These are phyloP conservation scores for Sparus aurata DNA, from an alignment of 2,797 vertebrate genomes.

Conservation along the genomic window DNA sequence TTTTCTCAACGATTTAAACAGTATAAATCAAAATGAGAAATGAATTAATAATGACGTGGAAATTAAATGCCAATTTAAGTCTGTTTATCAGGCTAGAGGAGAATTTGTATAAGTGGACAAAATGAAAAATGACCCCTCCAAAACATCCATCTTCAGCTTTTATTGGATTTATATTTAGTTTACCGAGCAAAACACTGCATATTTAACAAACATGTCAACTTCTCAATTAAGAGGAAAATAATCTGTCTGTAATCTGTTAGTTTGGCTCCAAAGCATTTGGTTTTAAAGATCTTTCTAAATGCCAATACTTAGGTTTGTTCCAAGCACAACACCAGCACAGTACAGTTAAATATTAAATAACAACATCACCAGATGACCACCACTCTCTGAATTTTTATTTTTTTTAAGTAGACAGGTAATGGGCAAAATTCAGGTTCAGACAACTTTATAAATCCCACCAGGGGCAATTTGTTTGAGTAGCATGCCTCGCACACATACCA, in stretches of 20 bases:
- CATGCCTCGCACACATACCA: too few relatives aligned
- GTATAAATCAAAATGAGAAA: background rate
- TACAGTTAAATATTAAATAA: background rate
- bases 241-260: background rate
- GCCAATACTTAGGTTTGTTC: background rate
- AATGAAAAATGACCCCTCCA: background rate
- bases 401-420: too few relatives aligned
- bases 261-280: background rate
- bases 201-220: background rate
- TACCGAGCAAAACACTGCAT: background rate
- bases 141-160: conserved; percentile 16
- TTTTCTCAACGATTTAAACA: background rate
- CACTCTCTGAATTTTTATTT: too few relatives aligned
- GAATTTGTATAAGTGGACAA: background rate
- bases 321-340: background rate
- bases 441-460: too few relatives aligned
- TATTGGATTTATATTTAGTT: background rate
- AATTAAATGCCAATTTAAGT: background rate
- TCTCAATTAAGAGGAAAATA: background rate
- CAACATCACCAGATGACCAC: too few relatives aligned
- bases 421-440: too few relatives aligned
- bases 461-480: too few relatives aligned
- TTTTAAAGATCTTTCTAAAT: background rate
- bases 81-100: background rate
- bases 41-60: background rate